A percentile compares a stretch with the other conserved stretches of the same genome.
Conservation (phyloP, 2,113 vertebrate genomes). For the Canis aureus region DNA sequence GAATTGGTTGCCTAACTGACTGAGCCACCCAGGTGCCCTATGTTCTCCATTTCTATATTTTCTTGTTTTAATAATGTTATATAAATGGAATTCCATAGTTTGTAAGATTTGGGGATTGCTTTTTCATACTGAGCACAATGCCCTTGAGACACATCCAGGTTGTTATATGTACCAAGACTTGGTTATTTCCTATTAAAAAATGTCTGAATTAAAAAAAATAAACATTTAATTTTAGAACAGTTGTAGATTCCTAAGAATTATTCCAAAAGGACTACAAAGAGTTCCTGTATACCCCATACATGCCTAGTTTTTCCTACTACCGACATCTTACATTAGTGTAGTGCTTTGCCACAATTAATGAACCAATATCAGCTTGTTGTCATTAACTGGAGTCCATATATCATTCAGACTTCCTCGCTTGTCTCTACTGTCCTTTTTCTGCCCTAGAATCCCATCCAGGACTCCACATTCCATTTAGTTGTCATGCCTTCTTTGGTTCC, state of each 20-base stretch:
- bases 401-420: neutral
- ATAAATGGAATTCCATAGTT: neutral
- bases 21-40: neutral
- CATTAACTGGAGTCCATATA: neutral
- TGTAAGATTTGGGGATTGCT: neutral
- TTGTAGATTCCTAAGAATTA: neutral
- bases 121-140: neutral
- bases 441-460: neutral
- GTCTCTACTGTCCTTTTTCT: neutral
- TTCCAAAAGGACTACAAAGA: neutral
- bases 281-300: accelerated
- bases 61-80: neutral
- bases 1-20: neutral
- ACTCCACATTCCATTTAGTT: neutral
- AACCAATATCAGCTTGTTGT: too few species aligned
- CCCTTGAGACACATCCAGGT: neutral
- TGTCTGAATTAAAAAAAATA: neutral
- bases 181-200: neutral
- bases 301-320: neutral
- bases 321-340: neutral
- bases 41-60: neutral
- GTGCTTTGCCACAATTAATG: neutral
- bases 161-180: neutral
- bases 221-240: neutral
- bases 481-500: too few species aligned